Percentiles rank a stretch among this genome's conserved stretches.
Conservation (phyloP, 2,888 invertebrate genomes). For the Fragum fragum region DNA sequence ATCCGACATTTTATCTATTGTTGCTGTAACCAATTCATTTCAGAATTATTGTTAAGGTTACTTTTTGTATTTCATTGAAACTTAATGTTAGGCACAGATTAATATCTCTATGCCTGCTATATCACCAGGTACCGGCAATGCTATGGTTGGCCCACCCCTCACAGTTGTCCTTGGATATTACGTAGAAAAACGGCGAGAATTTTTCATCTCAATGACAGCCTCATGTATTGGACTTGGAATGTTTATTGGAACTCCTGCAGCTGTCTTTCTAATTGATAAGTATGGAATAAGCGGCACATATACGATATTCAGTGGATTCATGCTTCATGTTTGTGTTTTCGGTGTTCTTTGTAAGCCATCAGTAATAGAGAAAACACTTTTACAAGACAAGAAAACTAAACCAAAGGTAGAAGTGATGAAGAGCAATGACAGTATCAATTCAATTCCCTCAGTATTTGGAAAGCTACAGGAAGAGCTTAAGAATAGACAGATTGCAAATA, state of each 20-base stretch:
- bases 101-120: too few species aligned
- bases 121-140: not conserved
- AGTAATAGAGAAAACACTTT: not conserved
- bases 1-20: too few species aligned
- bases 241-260: not conserved
- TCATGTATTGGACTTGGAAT: not conserved
- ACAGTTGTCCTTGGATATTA: not conserved
- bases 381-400: not conserved
- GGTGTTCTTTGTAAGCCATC: constrained; percentile 5
- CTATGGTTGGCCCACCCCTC: not conserved
- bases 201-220: not conserved
- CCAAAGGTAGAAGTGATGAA: not conserved
- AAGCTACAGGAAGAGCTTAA: not conserved
- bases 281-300: constrained; percentile 6
- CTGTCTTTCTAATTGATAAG: not conserved
- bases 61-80: too few species aligned
- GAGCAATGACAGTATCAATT: not conserved
- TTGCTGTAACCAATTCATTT: too few species aligned
- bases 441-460: not conserved
- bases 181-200: not conserved
- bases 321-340: not conserved
- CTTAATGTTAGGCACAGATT: too few species aligned
- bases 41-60: too few species aligned
- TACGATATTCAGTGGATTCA: not conserved
- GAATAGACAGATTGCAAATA: not conserved